These are phyloP conservation scores for Heptranchias perlo DNA, from an alignment of 2,113 vertebrate genomes.

Conservation along the genomic window DNA sequence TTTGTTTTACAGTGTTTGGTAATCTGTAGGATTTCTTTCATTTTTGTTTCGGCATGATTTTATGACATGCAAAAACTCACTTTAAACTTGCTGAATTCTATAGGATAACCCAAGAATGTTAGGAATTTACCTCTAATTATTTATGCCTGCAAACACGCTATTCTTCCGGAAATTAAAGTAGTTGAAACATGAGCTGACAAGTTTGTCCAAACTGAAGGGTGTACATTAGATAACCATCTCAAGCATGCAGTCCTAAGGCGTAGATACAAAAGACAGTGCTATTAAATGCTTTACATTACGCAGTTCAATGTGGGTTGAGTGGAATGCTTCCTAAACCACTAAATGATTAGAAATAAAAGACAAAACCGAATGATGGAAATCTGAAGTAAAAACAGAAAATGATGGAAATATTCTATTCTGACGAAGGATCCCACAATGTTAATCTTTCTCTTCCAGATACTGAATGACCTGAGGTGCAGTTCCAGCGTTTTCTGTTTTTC, in stretches of 20 bases:
- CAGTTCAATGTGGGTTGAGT: background rate
- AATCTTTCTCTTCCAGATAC: background rate
- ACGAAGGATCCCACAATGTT: background rate
- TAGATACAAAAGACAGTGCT: background rate
- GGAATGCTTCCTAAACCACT: background rate
- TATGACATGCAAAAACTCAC: background rate
- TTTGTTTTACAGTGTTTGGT: background rate
- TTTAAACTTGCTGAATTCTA: background rate
- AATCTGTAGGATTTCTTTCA: background rate
- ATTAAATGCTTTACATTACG: background rate
- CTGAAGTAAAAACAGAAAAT: background rate
- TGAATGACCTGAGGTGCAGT: background rate
- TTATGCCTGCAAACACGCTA: background rate
- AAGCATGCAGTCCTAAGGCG: background rate
- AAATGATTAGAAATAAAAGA: background rate
- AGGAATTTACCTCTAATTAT: background rate
- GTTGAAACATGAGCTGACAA: constrained; percentile 2
- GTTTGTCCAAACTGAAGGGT: background rate
- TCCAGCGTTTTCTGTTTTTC: no score
- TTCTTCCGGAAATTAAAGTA: background rate
- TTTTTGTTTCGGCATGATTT: background rate
- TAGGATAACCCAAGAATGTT: background rate
- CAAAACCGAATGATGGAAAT: background rate
- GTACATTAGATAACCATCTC: background rate
- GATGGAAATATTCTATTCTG: background rate